Evolutionary conservation across 2,797 vertebrate species (phyloP).

Genomic region (Rhinophrynus dorsalis): DNA sequence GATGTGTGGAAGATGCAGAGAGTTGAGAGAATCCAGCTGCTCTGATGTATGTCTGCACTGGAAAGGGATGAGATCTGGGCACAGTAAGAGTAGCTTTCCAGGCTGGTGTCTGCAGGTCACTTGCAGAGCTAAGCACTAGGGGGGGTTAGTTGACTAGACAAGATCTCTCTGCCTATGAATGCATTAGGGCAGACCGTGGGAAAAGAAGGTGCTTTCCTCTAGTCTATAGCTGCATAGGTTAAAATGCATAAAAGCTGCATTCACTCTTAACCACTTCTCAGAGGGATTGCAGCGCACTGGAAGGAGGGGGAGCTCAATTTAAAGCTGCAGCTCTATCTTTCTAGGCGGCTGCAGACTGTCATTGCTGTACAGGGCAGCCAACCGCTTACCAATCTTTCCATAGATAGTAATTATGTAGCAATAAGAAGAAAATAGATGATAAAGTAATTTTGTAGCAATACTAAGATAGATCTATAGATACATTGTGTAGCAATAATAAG

Average conservation of each 20-base stretch:
- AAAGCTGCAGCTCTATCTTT: constrained; percentile 9
- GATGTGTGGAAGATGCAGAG: not conserved
- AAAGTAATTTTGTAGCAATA: no score
- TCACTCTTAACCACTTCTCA: constrained; percentile 36
- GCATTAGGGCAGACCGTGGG: constrained; percentile 36
- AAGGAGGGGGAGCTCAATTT: constrained; percentile 7
- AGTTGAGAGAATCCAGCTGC: constrained; percentile 4
- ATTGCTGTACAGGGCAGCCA: no score
- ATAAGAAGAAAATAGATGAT: no score
- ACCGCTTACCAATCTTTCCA: no score
- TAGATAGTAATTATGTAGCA: no score
- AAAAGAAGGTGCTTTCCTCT: constrained; percentile 22
- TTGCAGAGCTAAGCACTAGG: constrained; percentile 37
- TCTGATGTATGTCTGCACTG: constrained; percentile 9
- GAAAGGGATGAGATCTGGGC: constrained; percentile 18
- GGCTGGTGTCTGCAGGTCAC: constrained; percentile 37
- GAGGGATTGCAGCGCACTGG: not conserved
- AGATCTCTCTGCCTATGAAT: constrained; percentile 3
- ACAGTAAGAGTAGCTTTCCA: constrained; percentile 12
- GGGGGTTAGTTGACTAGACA: constrained; percentile 34
- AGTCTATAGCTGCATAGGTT: constrained; percentile 31
- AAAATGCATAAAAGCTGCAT: constrained; percentile 36
- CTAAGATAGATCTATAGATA: no score
- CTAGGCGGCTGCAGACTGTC: no score
- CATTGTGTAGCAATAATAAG: no score